Percentiles rank a stretch among this genome's conserved stretches.
Evolutionary conservation across 2,113 vertebrate species (phyloP).

Genomic region (Turnix velox): DNA sequence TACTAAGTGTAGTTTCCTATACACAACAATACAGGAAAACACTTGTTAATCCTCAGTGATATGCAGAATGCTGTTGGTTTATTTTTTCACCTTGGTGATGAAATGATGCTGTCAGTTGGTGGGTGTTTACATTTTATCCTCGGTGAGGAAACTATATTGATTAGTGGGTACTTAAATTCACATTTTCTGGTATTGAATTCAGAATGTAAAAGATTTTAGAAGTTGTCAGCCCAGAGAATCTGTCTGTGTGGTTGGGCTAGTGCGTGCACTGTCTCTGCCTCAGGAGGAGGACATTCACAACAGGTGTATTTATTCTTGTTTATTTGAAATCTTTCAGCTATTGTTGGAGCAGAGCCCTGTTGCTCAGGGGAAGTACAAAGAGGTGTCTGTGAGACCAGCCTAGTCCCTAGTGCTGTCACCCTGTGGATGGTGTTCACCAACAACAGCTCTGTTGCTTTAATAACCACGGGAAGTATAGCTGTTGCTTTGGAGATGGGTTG

Average conservation of each 20-base stretch:
- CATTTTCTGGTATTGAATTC: not conserved
- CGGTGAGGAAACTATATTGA: not conserved
- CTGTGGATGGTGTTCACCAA: not conserved
- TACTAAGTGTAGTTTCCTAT: accelerated
- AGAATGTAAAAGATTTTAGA: not conserved
- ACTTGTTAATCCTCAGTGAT: not conserved
- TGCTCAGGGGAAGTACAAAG: not conserved
- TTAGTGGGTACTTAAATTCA: not conserved
- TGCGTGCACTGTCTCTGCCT: not conserved
- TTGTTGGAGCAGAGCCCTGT: not conserved
- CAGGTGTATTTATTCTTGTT: not conserved
- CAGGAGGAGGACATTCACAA: not conserved
- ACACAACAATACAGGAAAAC: not conserved
- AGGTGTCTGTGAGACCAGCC: not conserved
- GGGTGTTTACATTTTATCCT: too few relatives aligned
- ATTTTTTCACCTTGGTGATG: too few relatives aligned
- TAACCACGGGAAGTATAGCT: not conserved
- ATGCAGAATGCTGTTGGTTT: not conserved
- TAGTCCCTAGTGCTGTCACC: not conserved
- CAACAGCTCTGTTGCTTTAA: not conserved
- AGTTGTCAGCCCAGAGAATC: not conserved
- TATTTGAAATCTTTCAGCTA: not conserved
- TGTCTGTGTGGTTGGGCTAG: not conserved
- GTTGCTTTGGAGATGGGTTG: not conserved
- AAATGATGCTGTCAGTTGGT: too few relatives aligned